Percentiles rank a stretch among this genome's conserved stretches.
phyloP scores from a whole-genome alignment of 2,888 invertebrate genomes.

The Lepidocyrtoides sp. region DNA sequence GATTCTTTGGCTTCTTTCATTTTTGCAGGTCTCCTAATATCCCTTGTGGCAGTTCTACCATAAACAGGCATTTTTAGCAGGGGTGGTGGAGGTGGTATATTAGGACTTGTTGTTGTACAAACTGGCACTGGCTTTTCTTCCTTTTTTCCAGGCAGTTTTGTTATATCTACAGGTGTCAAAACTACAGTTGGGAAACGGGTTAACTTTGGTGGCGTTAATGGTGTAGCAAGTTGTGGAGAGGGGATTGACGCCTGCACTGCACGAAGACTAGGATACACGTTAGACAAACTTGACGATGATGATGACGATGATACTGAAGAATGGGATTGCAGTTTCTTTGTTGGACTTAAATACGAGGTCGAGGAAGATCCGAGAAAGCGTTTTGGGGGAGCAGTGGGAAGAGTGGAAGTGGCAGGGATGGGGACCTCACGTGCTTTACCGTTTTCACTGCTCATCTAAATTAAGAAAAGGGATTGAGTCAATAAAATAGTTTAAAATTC shows the following conservation, averaged over 20 bases:
- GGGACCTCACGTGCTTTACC: conserved; percentile 6
- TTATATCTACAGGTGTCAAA: conserved; percentile 24
- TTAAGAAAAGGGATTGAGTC: too few relatives aligned
- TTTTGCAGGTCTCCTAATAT: background rate
- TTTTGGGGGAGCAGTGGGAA: conserved; percentile 36
- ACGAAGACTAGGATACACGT: background rate
- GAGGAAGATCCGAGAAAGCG: conserved; percentile 25
- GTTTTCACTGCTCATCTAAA: conserved; percentile 15
- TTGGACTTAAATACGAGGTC: background rate
- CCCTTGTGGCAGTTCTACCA: conserved; percentile 43
- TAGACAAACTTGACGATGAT: background rate
- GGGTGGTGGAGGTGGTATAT: conserved; percentile 53
- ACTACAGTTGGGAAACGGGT: conserved; percentile 43
- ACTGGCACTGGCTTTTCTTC: background rate
- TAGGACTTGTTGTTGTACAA: background rate
- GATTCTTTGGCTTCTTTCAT: background rate
- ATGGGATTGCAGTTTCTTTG: background rate
- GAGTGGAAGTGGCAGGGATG: background rate
- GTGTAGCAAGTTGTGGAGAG: background rate
- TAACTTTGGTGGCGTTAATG: conserved; percentile 62
- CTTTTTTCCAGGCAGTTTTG: background rate
- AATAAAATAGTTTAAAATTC: too few relatives aligned
- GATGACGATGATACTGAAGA: background rate
- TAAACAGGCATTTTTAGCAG: conserved; percentile 64
- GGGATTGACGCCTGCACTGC: background rate